These are phyloP conservation scores for Cyprinodon tularosa DNA, from an alignment of 2,113 vertebrate genomes.

Conservation along the genomic window DNA sequence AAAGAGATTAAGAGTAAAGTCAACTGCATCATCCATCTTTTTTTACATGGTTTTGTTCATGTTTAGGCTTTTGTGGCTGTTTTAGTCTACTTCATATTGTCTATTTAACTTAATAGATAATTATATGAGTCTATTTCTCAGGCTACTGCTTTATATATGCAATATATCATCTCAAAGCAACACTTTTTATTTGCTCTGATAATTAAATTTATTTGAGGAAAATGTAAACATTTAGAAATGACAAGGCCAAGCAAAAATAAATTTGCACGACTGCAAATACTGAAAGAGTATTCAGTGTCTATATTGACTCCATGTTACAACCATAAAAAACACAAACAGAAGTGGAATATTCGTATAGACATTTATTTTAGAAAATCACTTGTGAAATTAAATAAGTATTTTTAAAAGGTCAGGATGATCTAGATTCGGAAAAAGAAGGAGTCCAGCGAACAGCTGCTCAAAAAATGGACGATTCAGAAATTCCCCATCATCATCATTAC, in stretches of 20 bases:
- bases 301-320: not conserved
- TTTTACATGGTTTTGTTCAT: not conserved
- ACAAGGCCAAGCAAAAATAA: not conserved
- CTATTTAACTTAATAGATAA: not conserved
- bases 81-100: not conserved
- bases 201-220: not conserved
- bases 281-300: not conserved
- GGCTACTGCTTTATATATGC: not conserved
- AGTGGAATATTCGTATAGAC: not conserved
- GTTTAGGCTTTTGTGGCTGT: not conserved
- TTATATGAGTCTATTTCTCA: not conserved
- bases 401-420: not conserved
- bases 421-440: not conserved
- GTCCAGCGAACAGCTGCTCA: not conserved
- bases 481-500: not conserved
- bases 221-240: not conserved
- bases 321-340: conserved; percentile 3
- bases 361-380: not conserved
- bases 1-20: not conserved
- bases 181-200: not conserved
- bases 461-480: not conserved
- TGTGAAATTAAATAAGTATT: rapidly evolving
- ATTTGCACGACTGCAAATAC: not conserved
- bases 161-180: not conserved
- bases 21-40: not conserved